phyloP scores from a whole-genome alignment of 2,888 invertebrate species.

The Diarsia dahlii region DNA sequence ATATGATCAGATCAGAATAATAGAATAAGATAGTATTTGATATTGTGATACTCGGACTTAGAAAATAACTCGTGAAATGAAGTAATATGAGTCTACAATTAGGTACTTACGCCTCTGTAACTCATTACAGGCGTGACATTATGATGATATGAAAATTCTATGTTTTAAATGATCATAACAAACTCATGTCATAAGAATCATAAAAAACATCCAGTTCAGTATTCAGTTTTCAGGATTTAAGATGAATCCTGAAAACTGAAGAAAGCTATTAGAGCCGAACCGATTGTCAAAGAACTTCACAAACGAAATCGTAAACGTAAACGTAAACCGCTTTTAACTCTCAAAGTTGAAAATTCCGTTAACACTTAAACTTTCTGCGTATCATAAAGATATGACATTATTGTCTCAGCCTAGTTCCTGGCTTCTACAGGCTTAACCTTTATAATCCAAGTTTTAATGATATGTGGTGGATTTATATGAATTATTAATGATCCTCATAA shows the following conservation, averaged over 20 bases:
- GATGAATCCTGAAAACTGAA: conserved; percentile 23
- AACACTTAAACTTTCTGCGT: conserved; percentile 56
- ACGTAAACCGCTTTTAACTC: conserved; percentile 42
- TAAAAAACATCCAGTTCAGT: not conserved
- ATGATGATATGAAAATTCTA: not conserved
- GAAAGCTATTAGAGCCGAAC: conserved; percentile 12
- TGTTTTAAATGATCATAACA: too few relatives aligned
- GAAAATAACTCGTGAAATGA: too few relatives aligned
- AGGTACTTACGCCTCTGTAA: too few relatives aligned
- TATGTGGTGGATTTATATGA: not conserved
- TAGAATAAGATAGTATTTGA: too few relatives aligned
- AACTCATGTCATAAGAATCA: not conserved
- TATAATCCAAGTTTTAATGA: conserved; percentile 40
- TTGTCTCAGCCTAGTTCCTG: conserved; percentile 44
- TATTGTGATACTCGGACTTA: too few relatives aligned
- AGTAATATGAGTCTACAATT: too few relatives aligned
- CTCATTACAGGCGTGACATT: not conserved
- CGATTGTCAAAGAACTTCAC: not conserved
- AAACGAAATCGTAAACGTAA: conserved; percentile 40
- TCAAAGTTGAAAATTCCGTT: conserved; percentile 48
- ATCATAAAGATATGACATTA: conserved; percentile 63
- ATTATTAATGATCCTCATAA: conserved; percentile 1
- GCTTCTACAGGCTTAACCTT: conserved; percentile 40
- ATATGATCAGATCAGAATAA: too few relatives aligned
- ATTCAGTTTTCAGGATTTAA: too few relatives aligned